Evolutionary conservation across 2,797 vertebrate genomes (phyloP).

Genomic region (Rhincodon typus): DNA sequence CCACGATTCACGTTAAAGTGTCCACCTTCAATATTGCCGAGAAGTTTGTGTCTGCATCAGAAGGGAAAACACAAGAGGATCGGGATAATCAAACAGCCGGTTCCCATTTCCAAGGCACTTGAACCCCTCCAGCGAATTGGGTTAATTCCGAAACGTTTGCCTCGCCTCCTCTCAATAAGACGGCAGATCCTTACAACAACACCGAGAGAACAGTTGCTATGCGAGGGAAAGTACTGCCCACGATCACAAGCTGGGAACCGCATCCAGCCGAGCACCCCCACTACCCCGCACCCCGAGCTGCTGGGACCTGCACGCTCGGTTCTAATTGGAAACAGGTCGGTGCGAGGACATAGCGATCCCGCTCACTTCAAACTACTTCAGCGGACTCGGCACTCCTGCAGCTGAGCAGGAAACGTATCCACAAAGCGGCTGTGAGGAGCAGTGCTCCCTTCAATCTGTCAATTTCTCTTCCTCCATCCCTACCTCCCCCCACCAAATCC

Average conservation of each 20-base stretch:
- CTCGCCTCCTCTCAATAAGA: background rate
- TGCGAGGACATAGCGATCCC: background rate
- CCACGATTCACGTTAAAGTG: background rate
- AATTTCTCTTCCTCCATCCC: background rate
- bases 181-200: background rate
- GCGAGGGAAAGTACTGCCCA: background rate
- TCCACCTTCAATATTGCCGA: background rate
- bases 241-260: background rate
- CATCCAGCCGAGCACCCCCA: background rate
- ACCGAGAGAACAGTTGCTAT: background rate
- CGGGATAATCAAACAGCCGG: background rate
- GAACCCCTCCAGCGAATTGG: background rate
- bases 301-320: background rate
- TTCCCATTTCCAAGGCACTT: background rate
- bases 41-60: background rate
- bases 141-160: background rate
- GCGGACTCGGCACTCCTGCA: background rate
- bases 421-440: background rate
- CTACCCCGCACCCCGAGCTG: background rate
- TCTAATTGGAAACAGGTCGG: constrained; percentile 27
- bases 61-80: background rate
- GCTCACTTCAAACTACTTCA: constrained; percentile 21
- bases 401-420: background rate
- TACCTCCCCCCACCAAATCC: no score
- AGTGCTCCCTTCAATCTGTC: constrained; percentile 18